phyloP scores from a whole-genome alignment of 2,888 invertebrate genomes.

The Drosophila mimetica region DNA sequence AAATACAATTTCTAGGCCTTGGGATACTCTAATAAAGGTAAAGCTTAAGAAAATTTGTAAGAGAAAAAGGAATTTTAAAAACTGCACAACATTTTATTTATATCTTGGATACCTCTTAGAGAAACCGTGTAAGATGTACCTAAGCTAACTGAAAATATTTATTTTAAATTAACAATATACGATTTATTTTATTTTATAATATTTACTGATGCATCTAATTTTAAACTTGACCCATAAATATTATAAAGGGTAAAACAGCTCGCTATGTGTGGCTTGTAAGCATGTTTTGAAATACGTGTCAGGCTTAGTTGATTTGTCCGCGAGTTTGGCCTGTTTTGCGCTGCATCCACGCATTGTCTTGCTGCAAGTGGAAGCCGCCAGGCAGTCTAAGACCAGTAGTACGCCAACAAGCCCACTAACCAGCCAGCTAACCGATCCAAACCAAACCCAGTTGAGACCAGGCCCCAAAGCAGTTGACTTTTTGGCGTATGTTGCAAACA shows the following conservation, averaged over 20 bases:
- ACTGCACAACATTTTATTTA: too few relatives aligned
- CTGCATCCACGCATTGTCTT: conserved; percentile 48
- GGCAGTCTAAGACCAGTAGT: conserved; percentile 62
- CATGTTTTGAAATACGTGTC: conserved; percentile 19
- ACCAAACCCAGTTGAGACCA: conserved; percentile 38
- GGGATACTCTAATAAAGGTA: background rate
- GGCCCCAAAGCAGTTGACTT: conserved; percentile 65
- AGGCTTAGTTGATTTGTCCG: conserved; percentile 15
- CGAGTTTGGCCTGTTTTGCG: conserved; percentile 14
- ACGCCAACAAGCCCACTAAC: conserved; percentile 31
- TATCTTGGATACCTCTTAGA: too few relatives aligned
- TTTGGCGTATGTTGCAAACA: conserved; percentile 75
- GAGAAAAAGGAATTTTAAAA: too few relatives aligned
- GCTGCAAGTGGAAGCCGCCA: conserved; percentile 51
- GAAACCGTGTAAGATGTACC: too few relatives aligned
- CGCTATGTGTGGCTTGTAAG: background rate
- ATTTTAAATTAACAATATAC: too few relatives aligned
- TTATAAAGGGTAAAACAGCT: background rate
- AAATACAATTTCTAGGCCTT: conserved; percentile 23
- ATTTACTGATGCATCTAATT: too few relatives aligned
- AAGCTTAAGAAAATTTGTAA: background rate
- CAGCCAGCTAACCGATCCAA: conserved; percentile 29
- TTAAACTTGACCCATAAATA: too few relatives aligned
- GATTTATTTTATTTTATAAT: too few relatives aligned
- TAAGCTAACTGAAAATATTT: too few relatives aligned